These are phyloP conservation scores for Anser cygnoides DNA, from an alignment of 2,113 vertebrate genomes.

Conservation along the genomic window DNA sequence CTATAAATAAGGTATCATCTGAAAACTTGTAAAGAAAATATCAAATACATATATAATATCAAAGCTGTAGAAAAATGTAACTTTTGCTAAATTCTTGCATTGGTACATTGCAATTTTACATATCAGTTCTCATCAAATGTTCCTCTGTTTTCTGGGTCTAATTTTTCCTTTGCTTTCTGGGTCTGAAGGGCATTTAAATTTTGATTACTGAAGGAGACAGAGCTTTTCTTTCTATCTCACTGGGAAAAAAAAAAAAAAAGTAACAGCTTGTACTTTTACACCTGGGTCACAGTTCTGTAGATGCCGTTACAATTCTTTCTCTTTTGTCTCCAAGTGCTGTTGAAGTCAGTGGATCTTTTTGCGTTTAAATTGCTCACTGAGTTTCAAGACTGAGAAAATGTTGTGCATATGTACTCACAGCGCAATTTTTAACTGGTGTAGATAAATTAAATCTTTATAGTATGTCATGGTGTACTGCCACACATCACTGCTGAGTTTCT, in stretches of 20 bases:
- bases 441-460: background rate
- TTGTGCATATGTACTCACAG: background rate
- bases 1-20: background rate
- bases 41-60: background rate
- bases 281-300: background rate
- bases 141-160: background rate
- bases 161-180: background rate
- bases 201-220: background rate
- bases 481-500: background rate
- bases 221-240: background rate
- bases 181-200: background rate
- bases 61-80: background rate
- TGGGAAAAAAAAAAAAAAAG: background rate
- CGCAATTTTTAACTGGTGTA: background rate
- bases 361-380: background rate
- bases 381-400: background rate
- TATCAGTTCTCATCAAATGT: background rate
- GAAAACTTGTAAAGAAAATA: background rate
- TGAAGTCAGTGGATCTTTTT: background rate
- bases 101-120: background rate
- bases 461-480: background rate
- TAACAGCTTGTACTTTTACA: background rate
- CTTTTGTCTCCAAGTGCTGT: background rate
- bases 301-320: background rate
- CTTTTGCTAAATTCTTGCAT: background rate